Evolutionary conservation across 1,140 invertebrate species (phyloP).

Genomic region (Cotesia chilonis): DNA sequence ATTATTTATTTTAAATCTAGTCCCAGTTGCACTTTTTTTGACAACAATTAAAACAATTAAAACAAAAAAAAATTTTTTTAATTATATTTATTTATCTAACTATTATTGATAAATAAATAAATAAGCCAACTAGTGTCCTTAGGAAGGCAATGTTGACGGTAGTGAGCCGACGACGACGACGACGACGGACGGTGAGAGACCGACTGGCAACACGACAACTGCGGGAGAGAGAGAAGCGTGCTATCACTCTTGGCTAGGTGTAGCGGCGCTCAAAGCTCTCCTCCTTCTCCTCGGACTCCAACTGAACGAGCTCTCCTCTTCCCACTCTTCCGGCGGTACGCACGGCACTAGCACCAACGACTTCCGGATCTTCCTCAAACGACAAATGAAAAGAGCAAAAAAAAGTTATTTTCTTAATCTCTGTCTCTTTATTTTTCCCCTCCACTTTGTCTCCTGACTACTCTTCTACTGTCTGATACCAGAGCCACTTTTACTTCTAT

Average conservation of each 20-base stretch:
- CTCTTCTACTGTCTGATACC: not conserved
- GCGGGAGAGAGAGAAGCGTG: constrained; percentile 35
- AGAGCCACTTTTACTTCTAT: no score
- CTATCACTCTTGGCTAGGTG: constrained; percentile 32
- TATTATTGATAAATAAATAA: no score
- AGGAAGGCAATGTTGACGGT: not conserved
- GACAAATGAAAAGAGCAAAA: constrained; percentile 13
- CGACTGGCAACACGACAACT: constrained; percentile 34
- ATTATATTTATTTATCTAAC: no score
- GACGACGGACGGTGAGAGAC: constrained; percentile 36
- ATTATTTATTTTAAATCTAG: no score
- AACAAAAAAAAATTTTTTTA: no score
- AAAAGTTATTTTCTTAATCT: no score
- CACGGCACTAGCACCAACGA: constrained; percentile 25
- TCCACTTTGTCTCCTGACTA: constrained; percentile 23
- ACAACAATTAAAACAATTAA: no score
- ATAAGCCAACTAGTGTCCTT: no score
- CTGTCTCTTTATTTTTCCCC: constrained; percentile 23
- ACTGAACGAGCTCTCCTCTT: constrained; percentile 31
- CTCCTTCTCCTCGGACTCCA: constrained; percentile 25
- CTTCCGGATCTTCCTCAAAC: constrained; percentile 26
- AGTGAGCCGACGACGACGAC: constrained; percentile 39
- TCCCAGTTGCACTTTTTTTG: no score
- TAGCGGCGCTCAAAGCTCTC: constrained; percentile 18
- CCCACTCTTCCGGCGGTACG: constrained; percentile 39